A percentile compares a stretch with the other conserved stretches of the same genome.
Evolutionary conservation across 2,888 invertebrate species (phyloP).

Genomic region (Conomelus anceps): DNA sequence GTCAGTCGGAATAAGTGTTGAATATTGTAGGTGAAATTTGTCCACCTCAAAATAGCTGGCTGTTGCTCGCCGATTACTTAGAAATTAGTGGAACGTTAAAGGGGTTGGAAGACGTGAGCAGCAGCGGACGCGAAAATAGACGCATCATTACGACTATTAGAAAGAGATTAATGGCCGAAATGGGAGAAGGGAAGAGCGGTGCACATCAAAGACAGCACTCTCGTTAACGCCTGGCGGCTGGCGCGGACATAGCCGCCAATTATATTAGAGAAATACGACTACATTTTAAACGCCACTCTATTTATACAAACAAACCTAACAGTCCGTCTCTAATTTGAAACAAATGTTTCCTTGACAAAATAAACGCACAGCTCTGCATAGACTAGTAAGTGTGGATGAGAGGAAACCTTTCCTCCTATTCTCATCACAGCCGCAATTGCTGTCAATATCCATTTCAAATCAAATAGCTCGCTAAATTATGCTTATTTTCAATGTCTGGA

Average conservation of each 20-base stretch:
- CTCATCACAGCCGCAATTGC: not conserved
- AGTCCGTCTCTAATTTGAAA: slow-evolving; percentile 7
- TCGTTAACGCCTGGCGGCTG: not conserved
- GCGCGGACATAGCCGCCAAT: not conserved
- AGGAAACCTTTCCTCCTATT: too few species aligned
- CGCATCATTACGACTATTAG: not conserved
- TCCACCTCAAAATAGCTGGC: not conserved
- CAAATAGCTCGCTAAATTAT: not conserved
- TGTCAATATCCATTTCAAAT: not conserved
- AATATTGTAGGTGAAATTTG: not conserved
- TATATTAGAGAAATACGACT: slow-evolving; percentile 8
- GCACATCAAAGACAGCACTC: not conserved
- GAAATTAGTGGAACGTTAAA: not conserved
- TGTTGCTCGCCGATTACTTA: not conserved
- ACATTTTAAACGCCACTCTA: slow-evolving; percentile 7
- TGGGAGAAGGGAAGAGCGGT: not conserved
- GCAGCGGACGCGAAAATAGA: not conserved
- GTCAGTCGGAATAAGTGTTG: not conserved
- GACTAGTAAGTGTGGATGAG: too few species aligned
- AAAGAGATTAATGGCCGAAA: not conserved
- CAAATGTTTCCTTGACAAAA: slow-evolving; percentile 8
- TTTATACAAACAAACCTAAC: slow-evolving; percentile 5
- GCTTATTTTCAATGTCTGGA: not conserved
- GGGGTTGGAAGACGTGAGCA: not conserved
- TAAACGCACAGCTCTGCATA: not conserved